These are phyloP conservation scores for Yponomeuta sedellus DNA, from an alignment of 2,888 invertebrate genomes.

Conservation along the genomic window DNA sequence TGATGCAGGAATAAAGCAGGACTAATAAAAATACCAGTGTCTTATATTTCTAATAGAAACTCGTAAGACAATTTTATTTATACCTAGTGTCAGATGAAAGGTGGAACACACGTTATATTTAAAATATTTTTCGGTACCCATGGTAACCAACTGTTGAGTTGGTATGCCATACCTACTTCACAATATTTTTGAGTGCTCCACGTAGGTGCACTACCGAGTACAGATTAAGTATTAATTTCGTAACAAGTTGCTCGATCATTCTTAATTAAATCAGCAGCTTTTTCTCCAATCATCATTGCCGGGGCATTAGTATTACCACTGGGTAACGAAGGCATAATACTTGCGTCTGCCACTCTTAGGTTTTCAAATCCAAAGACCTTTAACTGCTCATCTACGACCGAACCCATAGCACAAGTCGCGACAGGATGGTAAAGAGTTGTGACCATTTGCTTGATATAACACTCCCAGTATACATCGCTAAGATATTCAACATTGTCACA, in stretches of 20 bases:
- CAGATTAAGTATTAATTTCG: too few species aligned
- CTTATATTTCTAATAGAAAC: too few species aligned
- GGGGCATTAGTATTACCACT: constrained; percentile 10
- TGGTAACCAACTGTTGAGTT: too few species aligned
- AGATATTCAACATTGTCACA: neutral
- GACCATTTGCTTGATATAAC: neutral
- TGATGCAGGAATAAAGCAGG: too few species aligned
- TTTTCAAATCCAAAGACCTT: neutral
- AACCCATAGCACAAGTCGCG: constrained; percentile 1
- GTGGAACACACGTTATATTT: too few species aligned
- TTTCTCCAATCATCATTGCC: constrained; percentile 2
- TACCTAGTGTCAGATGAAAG: too few species aligned
- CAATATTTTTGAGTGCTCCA: too few species aligned
- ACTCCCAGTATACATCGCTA: constrained; percentile 6
- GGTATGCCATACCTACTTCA: too few species aligned
- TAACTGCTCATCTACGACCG: constrained; percentile 8
- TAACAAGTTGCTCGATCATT: neutral
- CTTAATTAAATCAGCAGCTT: constrained; percentile 10
- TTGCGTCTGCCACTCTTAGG: constrained; percentile 8
- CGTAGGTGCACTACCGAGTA: too few species aligned
- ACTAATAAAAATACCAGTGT: too few species aligned
- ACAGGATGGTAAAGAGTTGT: neutral
- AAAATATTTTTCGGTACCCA: too few species aligned
- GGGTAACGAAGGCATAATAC: neutral
- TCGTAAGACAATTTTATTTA: too few species aligned